Base-by-base conservation (phyloP, 2,113 vertebrate genomes). In the Sander lucioperca region DNA sequence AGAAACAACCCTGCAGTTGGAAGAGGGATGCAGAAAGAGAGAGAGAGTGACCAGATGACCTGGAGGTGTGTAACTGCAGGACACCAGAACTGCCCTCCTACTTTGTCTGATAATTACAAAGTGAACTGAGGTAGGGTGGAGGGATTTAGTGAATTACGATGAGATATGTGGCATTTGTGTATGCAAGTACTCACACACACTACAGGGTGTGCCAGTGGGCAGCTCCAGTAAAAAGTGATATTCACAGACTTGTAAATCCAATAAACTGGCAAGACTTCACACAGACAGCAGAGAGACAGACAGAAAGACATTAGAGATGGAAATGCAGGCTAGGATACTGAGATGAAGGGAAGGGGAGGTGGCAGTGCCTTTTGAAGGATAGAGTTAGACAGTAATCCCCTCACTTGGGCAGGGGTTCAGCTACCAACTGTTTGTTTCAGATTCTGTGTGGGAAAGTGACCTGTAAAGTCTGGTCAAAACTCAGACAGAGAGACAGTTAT, bases 361-460 rank as follows among this genome's bases (percentile, higher is more conserved):
- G 25, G 27, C n/a, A 0, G 57, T n/a, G 72, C 18, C 13, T 72
- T 78, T 36, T 89, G 92, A 91, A 77, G 56, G 61, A 90, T 85
- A 23, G 19, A 86, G 71, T 90, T 47, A 25, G 88, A 89, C 86
- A 91, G 27, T 90, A 92, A 89, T 92, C 89, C 85, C 15, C 53
- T 67, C 59, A 79, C 74, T 73, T 77, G 76, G 59, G 56, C 5
- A 3, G 36, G 14, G 50, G 54, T 86, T 79, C 63, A 64, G 27
- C 72, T 62, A 57, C 63, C 59, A 30, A 76, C 83, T 78, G 78
- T 80, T 78, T 72, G 63, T 72, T 84, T 86, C 75, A 70, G 11
- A 61, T 68, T 82, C 62, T 76, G 19, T 82, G 71, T 62, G 72
- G 19, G 61, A 80, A 79, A 65, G 23, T 88, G 72, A 81, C 79